A percentile compares a stretch with the other conserved stretches of the same genome.
Conservation (phyloP, 2,113 vertebrate species). For the Microtus oregoni region DNA sequence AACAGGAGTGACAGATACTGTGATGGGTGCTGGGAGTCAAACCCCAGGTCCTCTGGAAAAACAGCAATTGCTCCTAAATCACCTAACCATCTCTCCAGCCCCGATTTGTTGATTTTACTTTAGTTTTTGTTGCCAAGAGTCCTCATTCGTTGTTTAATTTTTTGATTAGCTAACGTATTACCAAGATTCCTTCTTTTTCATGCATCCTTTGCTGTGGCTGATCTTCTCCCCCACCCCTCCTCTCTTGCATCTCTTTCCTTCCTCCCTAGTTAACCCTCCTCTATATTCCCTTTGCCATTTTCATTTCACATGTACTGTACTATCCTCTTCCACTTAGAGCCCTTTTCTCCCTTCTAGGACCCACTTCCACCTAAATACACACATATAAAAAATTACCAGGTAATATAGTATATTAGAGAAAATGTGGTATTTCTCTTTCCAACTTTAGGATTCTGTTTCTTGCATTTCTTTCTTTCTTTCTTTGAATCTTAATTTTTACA, state of each 20-base stretch:
- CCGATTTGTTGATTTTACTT: conserved; percentile 16
- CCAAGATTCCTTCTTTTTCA: neutral
- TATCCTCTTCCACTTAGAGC: neutral
- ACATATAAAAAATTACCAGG: neutral
- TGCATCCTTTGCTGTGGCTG: neutral
- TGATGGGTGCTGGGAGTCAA: neutral
- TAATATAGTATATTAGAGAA: neutral
- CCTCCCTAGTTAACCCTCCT: neutral
- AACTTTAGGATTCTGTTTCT: neutral
- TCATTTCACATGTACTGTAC: neutral
- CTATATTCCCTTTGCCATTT: neutral
- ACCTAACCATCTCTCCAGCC: neutral
- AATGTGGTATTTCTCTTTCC: neutral
- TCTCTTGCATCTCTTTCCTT: neutral
- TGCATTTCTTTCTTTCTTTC: neutral
- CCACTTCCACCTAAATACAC: neutral
- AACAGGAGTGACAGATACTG: neutral
- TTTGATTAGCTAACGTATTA: neutral
- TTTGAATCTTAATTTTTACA: neutral
- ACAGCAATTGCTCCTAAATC: neutral
- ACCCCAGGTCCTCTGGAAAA: neutral
- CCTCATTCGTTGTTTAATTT: conserved; percentile 21
- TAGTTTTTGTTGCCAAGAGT: conserved; percentile 20
- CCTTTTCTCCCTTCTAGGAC: neutral
- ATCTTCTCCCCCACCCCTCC: neutral